Evolutionary conservation across 1,140 invertebrate species (phyloP).

Genomic region (Orchestia grillus): DNA sequence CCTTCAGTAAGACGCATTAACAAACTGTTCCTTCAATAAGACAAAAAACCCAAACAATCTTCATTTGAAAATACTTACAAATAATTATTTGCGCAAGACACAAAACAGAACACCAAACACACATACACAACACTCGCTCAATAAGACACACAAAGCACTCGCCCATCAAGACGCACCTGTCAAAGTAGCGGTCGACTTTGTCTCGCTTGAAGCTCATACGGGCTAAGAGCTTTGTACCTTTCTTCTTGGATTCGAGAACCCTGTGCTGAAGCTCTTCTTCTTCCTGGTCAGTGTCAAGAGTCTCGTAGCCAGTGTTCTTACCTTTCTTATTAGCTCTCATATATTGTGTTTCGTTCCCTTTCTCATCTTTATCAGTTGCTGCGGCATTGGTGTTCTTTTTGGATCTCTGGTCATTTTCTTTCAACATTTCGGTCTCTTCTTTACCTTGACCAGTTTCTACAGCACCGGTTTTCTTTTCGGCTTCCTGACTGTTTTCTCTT

Average conservation of each 20-base stretch:
- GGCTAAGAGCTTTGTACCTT: not conserved
- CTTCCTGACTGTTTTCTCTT: not conserved
- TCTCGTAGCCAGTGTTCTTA: not conserved
- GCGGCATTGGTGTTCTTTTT: not conserved
- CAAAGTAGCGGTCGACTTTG: not conserved
- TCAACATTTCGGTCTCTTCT: too few relatives aligned
- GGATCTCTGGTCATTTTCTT: not conserved
- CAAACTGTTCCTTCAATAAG: too few relatives aligned
- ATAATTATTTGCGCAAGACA: too few relatives aligned
- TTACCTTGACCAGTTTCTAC: too few relatives aligned
- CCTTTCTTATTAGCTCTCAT: not conserved
- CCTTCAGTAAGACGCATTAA: too few relatives aligned
- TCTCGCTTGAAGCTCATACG: conserved; percentile 1
- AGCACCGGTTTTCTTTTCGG: not conserved
- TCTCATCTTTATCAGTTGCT: not conserved
- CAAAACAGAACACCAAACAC: too few relatives aligned
- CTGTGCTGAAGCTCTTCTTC: not conserved
- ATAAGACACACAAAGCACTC: too few relatives aligned
- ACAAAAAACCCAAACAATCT: not conserved
- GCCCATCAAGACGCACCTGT: not conserved
- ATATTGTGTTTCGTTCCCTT: not conserved
- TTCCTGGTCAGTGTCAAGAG: not conserved
- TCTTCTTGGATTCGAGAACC: not conserved
- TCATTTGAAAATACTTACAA: too few relatives aligned
- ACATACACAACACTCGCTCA: too few relatives aligned